phyloP scores from a whole-genome alignment of 1,140 invertebrate species.

The Drosophila subpulchrella region DNA sequence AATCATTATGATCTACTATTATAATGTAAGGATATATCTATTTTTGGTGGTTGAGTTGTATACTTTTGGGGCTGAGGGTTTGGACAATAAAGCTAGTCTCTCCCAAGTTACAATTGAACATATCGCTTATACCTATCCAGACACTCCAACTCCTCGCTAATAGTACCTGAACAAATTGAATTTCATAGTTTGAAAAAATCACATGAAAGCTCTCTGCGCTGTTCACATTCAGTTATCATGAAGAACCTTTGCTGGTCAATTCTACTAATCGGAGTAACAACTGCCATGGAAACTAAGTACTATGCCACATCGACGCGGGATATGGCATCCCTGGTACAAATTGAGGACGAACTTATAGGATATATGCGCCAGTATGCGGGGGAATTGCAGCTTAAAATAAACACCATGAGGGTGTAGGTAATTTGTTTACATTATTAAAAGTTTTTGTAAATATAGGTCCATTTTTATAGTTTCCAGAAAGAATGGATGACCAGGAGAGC shows the following conservation, averaged over 20 bases:
- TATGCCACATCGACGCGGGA: conserved; percentile 42
- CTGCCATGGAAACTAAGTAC: neutral
- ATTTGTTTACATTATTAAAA: no score
- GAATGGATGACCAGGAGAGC: conserved; percentile 8
- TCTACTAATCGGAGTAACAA: conserved; percentile 2
- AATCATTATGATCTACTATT: no score
- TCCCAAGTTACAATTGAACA: no score
- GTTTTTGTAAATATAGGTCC: neutral
- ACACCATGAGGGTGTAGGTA: conserved; percentile 13
- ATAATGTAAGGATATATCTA: no score
- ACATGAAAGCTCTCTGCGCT: neutral
- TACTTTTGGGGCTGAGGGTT: neutral
- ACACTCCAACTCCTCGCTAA: no score
- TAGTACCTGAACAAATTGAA: conserved; percentile 6
- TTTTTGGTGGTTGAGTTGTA: neutral
- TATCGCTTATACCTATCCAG: no score
- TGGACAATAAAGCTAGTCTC: no score
- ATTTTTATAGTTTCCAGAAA: conserved; percentile 2
- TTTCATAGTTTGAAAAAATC: neutral
- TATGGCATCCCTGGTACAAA: conserved; percentile 16
- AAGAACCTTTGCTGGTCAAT: conserved; percentile 2
- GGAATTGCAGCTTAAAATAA: conserved; percentile 15
- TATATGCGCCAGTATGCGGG: conserved; percentile 22
- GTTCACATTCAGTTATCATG: neutral
- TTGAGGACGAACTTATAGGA: conserved; percentile 41